Percentiles rank a stretch among this genome's conserved stretches.
Evolutionary conservation across 2,888 invertebrate species (phyloP).

Genomic region (Didymodactylos carnosus): DNA sequence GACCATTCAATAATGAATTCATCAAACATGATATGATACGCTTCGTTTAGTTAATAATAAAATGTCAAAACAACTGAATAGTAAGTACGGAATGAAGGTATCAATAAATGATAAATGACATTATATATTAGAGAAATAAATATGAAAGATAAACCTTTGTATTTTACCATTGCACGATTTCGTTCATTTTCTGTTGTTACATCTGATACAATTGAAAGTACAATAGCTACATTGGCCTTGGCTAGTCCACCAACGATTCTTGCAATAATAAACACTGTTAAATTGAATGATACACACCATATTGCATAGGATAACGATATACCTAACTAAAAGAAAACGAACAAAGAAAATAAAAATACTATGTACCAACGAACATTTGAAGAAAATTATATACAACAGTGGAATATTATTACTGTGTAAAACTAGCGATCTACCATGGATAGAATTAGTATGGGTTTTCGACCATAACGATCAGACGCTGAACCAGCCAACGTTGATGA

Average conservation of each 20-base stretch:
- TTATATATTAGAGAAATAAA: not conserved
- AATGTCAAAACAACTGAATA: too few relatives aligned
- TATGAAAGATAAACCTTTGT: not conserved
- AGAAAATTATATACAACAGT: not conserved
- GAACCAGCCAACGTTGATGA: conserved; percentile 82
- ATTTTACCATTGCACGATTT: conserved; percentile 69
- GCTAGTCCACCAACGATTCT: conserved; percentile 79
- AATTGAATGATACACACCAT: conserved; percentile 61
- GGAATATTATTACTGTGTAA: not conserved
- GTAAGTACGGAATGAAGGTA: too few relatives aligned
- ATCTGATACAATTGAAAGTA: conserved; percentile 83
- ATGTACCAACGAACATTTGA: not conserved
- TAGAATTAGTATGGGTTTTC: conserved; percentile 60
- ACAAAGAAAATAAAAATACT: not conserved
- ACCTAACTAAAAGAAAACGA: conserved; percentile 44
- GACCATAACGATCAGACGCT: conserved; percentile 77
- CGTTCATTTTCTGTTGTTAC: conserved; percentile 61
- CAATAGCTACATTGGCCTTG: conserved; percentile 83
- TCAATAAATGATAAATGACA: not conserved
- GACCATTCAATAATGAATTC: too few relatives aligned
- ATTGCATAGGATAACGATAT: conserved; percentile 63
- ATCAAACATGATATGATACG: too few relatives aligned
- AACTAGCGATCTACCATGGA: too few relatives aligned
- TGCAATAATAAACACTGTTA: conserved; percentile 70
- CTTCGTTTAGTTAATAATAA: too few relatives aligned